A percentile compares a stretch with the other conserved stretches of the same genome.
Evolutionary conservation across 1,140 invertebrate genomes (phyloP).

Genomic region (Bombus ignitus): DNA sequence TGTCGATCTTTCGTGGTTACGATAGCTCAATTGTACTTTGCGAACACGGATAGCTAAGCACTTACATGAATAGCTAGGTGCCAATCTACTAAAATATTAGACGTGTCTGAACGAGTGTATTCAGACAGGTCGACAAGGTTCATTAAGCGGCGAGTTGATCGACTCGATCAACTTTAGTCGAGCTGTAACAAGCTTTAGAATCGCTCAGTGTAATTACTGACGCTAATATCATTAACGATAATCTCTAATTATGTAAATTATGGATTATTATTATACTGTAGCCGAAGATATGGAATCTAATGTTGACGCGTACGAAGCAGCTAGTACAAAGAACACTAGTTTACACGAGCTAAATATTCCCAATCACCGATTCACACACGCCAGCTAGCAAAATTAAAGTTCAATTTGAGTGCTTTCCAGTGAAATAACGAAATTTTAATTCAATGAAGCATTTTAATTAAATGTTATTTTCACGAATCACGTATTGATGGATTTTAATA

Average conservation of each 20-base stretch:
- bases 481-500: not conserved
- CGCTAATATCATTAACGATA: not conserved
- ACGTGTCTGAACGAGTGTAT: too few species aligned
- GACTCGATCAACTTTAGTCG: too few species aligned
- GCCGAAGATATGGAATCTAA: not conserved
- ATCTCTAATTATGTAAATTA: not conserved
- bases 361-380: not conserved
- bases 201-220: not conserved
- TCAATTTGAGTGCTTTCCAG: not conserved
- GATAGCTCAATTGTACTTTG: too few species aligned
- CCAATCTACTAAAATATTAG: too few species aligned
- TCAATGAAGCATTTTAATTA: not conserved
- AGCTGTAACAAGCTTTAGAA: not conserved
- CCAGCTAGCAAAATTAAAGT: not conserved
- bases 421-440: not conserved
- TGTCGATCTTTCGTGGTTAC: too few species aligned
- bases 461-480: not conserved
- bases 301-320: not conserved
- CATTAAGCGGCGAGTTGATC: too few species aligned
- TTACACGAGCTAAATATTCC: not conserved
- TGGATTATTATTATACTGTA: not conserved
- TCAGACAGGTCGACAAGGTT: too few species aligned
- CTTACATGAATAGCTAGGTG: too few species aligned
- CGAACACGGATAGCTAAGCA: too few species aligned
- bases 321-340: not conserved